Evolutionary conservation across 2,113 vertebrate species (phyloP).

Genomic region (Lynx canadensis): DNA sequence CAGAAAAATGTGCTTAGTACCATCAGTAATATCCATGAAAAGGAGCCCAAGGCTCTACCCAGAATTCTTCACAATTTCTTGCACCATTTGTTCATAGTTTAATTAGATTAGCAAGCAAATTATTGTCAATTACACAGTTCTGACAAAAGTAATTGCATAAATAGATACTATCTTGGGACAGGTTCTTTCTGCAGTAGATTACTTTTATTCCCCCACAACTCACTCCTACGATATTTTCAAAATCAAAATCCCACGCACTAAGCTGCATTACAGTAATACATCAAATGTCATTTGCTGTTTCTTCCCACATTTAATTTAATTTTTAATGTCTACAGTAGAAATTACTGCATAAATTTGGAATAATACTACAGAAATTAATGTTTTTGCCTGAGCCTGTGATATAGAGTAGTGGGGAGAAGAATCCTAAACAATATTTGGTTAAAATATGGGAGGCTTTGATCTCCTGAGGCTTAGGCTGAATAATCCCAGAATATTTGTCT

Average conservation of each 20-base stretch:
- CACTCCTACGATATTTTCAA: constrained; percentile 50
- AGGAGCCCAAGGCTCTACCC: background rate
- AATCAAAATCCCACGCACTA: constrained; percentile 57
- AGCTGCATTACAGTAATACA: constrained; percentile 23
- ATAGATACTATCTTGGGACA: constrained; percentile 29
- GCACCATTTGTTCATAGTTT: constrained; percentile 48
- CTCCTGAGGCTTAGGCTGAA: background rate
- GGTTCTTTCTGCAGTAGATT: constrained; percentile 43
- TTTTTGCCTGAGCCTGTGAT: background rate
- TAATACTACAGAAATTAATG: constrained; percentile 17
- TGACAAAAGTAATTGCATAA: constrained; percentile 71
- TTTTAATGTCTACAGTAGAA: constrained; percentile 42
- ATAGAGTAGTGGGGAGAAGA: background rate
- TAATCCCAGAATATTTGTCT: background rate
- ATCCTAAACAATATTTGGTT: constrained; percentile 25
- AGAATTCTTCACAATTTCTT: constrained; percentile 61
- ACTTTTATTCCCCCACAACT: constrained; percentile 25
- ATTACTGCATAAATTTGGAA: constrained; percentile 35
- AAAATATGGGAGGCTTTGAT: background rate
- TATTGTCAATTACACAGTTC: constrained; percentile 71
- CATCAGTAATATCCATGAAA: constrained; percentile 43
- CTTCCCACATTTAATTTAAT: constrained; percentile 47
- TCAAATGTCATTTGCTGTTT: constrained; percentile 13
- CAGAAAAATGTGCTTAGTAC: background rate
- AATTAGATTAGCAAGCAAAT: constrained; percentile 74